Evolutionary conservation across 2,888 invertebrate species (phyloP), one percentile per base, ranked within the genome.

Genomic region (Lasioglossum leucozonium): DNA sequence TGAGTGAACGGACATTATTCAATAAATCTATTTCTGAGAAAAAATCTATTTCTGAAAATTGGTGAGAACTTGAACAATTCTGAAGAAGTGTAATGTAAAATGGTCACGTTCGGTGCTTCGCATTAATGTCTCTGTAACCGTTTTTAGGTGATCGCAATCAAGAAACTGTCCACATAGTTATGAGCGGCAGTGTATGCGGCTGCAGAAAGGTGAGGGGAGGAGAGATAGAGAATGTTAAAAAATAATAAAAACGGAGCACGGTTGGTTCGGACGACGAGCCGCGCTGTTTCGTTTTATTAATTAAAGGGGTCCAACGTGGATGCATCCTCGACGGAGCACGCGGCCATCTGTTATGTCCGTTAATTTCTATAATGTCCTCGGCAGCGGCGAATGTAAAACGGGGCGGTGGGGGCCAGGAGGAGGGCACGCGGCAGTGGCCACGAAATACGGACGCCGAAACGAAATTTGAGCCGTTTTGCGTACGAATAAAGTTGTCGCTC

Each of bases 291-390:
- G 83, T 81, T 79, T 44, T 77, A 81, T 81, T 86, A 86, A 86
- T 86, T 87, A 86, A 78, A 79, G 79, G 77, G 44, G 51, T 30
- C 26, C 67, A 55, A 13, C 51, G 37, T 72, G 79, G 42, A 44
- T 30, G 75, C 76, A 62, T 75, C 77, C 62, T 73, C 69, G 82
- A 69, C 80, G 71, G 62, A n/a, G 47, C 44, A 76, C 81, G 73
- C 73, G 72, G 42, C 71, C 77, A 81, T 84, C 69, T 77, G 81
- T 86, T 87, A 81, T 67, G 79, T 47, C 81, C 67, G 77, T 81
- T 87, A 83, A 87, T 83, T 83, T 86, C 83, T 87, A 81, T 82
- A 87, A 87, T 83, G 80, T 71, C 69, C 72, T n/a, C 55, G 71
- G 76, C 83, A 86, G 69, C 1, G 72, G 47, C 58, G 74, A 75